These are phyloP conservation scores for Cydia amplana DNA, from an alignment of 1,140 invertebrate genomes.

Conservation along the genomic window DNA sequence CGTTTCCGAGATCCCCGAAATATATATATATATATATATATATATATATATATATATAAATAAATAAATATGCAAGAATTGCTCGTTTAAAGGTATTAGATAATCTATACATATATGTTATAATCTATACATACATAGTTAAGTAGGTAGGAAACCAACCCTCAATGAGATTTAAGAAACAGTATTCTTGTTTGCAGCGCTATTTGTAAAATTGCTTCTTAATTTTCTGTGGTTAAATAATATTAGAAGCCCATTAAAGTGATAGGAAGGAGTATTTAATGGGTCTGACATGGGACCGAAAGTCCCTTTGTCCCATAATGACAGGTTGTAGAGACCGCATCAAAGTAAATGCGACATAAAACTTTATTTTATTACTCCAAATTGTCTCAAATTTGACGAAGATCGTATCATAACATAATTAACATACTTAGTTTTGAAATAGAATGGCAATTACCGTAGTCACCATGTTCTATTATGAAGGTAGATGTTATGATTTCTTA, in stretches of 20 bases:
- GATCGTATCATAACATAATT: slow-evolving; percentile 63
- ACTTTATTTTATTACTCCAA: slow-evolving; percentile 75
- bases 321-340: slow-evolving; percentile 65
- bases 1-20: too few species aligned
- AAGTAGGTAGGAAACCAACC: too few species aligned
- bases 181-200: background rate
- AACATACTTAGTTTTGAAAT: slow-evolving; percentile 53
- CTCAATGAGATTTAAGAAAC: background rate
- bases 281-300: slow-evolving; percentile 37
- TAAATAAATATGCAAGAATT: too few species aligned
- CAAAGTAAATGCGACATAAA: slow-evolving; percentile 75
- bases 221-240: slow-evolving; percentile 33
- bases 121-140: too few species aligned
- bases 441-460: slow-evolving; percentile 41
- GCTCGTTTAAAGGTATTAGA: too few species aligned
- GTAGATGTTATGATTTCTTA: slow-evolving; percentile 15
- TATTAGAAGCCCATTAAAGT: slow-evolving; percentile 48
- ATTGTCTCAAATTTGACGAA: slow-evolving; percentile 77
- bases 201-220: slow-evolving; percentile 12
- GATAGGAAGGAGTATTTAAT: slow-evolving; percentile 36
- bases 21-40: too few species aligned
- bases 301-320: slow-evolving; percentile 65
- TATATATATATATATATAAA: too few species aligned
- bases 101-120: too few species aligned
- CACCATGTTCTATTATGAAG: background rate